Evolutionary conservation across 2,888 invertebrate species (phyloP), one percentile per base, ranked within the genome.

Genomic region (Andrena chrysosceles): DNA sequence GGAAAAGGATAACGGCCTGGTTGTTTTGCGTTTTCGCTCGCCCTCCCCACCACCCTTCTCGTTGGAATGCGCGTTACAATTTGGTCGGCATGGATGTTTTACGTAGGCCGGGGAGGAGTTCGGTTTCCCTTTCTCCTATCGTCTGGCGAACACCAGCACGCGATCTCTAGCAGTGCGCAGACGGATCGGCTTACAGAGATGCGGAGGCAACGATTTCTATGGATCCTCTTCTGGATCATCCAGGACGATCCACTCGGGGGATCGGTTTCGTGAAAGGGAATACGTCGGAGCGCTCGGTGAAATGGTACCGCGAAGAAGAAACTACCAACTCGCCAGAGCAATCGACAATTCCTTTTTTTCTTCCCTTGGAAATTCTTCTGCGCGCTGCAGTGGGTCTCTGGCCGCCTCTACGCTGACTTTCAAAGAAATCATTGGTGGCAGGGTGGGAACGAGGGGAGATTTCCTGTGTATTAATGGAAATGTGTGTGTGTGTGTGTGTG

Each of bases 41-140:
- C 56, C 59, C 82, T 74, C 62, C 54, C 42, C 42, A 16, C 42
- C 16, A 42, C 42, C 42, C 42, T 16, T 16, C 42, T 16, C 77
- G 33, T 42, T 35, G 75, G 70, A 67, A 82, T 78, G 77, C 48
- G 59, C 66, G 33, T 56, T 63, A 60, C 60, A 77, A 85, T 87
- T 75, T 64, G 63, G 54, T 63, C 70, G 20, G 56, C 23, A 29
- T 68, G 60, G 56, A 67, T 67, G 62, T 72, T 83, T 67, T 66
- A 70, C 66, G 67, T 26, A 56, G 8, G 5, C 23, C 49, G 48
- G 56, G 59, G 33, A 48, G 64, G 70, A 63, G 86, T 80, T 85
- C 81, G 77, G 76, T 86, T 86, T 88, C 86, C 88, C 86, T 88
- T 88, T 88, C 88, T 86, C 88, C 68, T 33, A 60, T 59, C 74